Percentiles rank a stretch among this genome's conserved stretches.
These are phyloP conservation scores for Pollenia amentaria DNA, from an alignment of 2,888 invertebrate species.

Conservation along the genomic window DNA sequence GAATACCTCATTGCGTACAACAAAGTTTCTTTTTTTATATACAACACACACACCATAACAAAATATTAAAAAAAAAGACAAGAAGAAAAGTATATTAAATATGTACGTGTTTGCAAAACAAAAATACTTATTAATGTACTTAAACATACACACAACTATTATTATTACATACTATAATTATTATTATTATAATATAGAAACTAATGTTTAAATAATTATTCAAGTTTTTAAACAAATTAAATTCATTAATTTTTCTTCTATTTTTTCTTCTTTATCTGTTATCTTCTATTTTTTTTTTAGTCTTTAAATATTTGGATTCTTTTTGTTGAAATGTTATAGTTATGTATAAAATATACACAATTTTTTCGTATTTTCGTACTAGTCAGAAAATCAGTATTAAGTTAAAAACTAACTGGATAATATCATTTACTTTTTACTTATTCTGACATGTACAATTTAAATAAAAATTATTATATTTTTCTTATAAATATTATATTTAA, in stretches of 20 bases:
- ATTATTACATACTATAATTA: conserved; percentile 23
- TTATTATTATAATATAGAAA: conserved; percentile 30
- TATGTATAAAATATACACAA: conserved; percentile 32
- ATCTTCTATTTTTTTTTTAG: conserved; percentile 9
- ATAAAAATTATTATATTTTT: background rate
- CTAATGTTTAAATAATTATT: conserved; percentile 43
- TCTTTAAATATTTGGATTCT: background rate
- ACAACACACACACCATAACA: conserved; percentile 48
- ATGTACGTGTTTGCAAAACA: conserved; percentile 65
- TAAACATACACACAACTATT: conserved; percentile 65
- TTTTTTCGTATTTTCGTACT: background rate
- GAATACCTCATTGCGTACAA: conserved; percentile 74
- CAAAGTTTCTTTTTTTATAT: conserved; percentile 64
- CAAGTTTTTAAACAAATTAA: conserved; percentile 27
- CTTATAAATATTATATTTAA: background rate
- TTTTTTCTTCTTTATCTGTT: conserved; percentile 21
- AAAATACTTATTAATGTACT: conserved; percentile 73
- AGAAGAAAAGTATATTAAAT: conserved; percentile 42
- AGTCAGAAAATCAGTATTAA: no score
- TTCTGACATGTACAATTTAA: background rate
- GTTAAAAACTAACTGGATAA: no score
- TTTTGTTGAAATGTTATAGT: conserved; percentile 32
- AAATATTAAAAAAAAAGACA: conserved; percentile 27
- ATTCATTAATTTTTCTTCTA: conserved; percentile 27
- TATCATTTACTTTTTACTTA: background rate